phyloP scores from a whole-genome alignment of 2,113 vertebrate species.

The Callospermophilus lateralis region DNA sequence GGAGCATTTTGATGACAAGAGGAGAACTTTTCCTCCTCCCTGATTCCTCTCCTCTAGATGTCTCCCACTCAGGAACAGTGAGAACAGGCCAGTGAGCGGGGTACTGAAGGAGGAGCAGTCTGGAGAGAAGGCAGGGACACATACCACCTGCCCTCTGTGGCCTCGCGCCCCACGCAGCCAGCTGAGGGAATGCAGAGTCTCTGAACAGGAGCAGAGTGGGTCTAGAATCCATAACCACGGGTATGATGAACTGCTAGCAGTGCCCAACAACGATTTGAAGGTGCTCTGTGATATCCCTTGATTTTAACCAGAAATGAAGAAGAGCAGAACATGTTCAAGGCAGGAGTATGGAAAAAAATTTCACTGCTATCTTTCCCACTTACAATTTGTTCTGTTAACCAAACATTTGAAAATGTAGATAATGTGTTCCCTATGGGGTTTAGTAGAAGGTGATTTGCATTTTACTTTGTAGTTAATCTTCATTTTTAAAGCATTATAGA shows the following conservation, averaged over 20 bases:
- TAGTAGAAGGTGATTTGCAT: neutral
- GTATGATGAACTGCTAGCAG: too few species aligned
- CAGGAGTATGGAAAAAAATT: neutral
- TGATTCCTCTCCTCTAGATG: neutral
- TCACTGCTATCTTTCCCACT: neutral
- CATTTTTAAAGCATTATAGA: neutral
- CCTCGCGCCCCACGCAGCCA: too few species aligned
- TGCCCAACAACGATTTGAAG: too few species aligned
- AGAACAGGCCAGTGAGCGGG: neutral
- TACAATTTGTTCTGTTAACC: neutral
- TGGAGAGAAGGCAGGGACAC: too few species aligned
- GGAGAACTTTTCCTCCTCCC: too few species aligned
- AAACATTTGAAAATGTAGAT: neutral
- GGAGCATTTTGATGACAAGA: neutral
- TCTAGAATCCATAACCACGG: neutral
- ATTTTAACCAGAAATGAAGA: neutral
- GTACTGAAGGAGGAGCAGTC: rapidly evolving
- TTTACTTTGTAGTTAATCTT: neutral
- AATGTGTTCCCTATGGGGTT: neutral
- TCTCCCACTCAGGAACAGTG: neutral
- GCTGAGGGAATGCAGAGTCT: neutral
- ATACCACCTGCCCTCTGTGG: too few species aligned
- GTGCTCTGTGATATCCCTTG: neutral
- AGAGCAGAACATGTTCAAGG: neutral
- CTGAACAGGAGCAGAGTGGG: neutral